These are phyloP conservation scores for Myrmecophaga tridactyla DNA, from an alignment of 2,113 vertebrate genomes.

Conservation along the genomic window DNA sequence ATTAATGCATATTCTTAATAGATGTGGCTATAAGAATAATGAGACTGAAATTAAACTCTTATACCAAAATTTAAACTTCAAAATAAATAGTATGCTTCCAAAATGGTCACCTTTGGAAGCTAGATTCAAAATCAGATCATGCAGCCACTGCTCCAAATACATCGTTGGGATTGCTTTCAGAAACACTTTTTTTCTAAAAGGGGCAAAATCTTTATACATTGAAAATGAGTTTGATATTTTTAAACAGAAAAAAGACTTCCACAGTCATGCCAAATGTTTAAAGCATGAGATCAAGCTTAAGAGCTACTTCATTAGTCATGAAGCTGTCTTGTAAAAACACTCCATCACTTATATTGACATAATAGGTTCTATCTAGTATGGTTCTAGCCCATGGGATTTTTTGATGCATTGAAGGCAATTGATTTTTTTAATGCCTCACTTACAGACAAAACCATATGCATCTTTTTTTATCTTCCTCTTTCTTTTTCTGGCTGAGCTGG, in stretches of 20 bases:
- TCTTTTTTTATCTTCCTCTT: not conserved
- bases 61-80: not conserved
- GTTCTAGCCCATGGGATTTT: not conserved
- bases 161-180: not conserved
- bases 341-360: not conserved
- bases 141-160: not conserved
- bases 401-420: not conserved
- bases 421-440: not conserved
- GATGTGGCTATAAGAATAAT: not conserved
- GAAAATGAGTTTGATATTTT: constrained; percentile 21
- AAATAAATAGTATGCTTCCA: not conserved
- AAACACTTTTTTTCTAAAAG: not conserved
- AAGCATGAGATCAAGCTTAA: not conserved
- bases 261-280: not conserved
- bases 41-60: not conserved
- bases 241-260: not conserved
- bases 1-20: not conserved
- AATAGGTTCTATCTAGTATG: not conserved
- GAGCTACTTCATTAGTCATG: not conserved
- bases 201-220: not conserved
- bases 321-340: not conserved
- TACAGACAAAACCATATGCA: not conserved
- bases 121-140: not conserved
- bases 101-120: not conserved
- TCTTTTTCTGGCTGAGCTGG: not conserved